These are phyloP conservation scores for Phaedon cochleariae DNA, from an alignment of 2,888 invertebrate species.

Conservation along the genomic window DNA sequence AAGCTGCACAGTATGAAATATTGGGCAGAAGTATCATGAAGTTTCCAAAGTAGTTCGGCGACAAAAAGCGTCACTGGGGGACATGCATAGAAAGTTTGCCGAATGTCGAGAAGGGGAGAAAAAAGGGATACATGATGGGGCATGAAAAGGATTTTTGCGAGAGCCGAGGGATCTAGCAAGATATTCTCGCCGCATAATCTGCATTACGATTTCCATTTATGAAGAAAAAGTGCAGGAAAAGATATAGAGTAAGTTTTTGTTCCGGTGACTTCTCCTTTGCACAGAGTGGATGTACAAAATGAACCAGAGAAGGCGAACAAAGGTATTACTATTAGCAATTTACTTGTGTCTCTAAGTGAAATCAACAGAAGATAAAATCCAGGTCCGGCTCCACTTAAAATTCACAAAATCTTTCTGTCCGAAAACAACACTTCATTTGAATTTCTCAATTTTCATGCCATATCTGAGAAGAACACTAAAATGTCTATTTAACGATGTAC, in stretches of 20 bases:
- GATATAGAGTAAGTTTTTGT: background rate
- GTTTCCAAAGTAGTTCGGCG: slow-evolving; percentile 28
- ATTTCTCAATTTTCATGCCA: no score
- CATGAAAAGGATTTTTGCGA: background rate
- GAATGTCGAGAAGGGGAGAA: background rate
- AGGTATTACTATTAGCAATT: no score
- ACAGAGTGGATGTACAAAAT: no score
- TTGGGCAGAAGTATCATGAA: slow-evolving; percentile 35
- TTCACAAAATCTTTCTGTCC: no score
- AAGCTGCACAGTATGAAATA: slow-evolving; percentile 31
- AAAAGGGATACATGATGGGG: background rate
- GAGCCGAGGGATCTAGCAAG: background rate
- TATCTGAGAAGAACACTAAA: no score
- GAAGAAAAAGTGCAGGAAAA: background rate
- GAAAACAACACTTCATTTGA: no score
- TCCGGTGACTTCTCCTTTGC: background rate
- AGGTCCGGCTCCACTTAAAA: no score
- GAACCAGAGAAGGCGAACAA: no score
- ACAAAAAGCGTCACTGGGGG: slow-evolving; percentile 30
- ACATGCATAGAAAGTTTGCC: slow-evolving; percentile 33
- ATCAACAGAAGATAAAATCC: no score
- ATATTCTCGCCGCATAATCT: background rate
- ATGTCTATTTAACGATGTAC: no score
- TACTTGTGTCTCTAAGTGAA: no score
- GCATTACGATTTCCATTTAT: background rate